phyloP scores from a whole-genome alignment of 2,113 vertebrate genomes.

The Brachyistius frenatus region DNA sequence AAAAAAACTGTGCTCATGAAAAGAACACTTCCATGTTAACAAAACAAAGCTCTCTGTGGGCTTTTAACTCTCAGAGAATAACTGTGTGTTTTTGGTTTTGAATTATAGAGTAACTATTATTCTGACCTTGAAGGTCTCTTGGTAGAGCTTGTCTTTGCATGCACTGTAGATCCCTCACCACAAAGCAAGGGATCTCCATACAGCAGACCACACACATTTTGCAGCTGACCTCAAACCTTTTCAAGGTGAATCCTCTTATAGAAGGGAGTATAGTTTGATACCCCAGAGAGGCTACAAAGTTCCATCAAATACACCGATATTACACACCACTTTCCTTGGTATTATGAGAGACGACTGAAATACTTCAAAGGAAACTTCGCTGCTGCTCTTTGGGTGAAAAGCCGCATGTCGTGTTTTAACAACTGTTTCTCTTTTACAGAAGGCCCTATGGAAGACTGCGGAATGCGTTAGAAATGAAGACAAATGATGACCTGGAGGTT shows the following conservation, averaged over 20 bases:
- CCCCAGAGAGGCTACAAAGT: conserved; percentile 10
- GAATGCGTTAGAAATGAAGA: conserved; percentile 34
- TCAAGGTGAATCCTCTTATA: conserved; percentile 27
- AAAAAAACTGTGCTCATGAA: conserved; percentile 43
- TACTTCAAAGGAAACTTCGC: conserved; percentile 36
- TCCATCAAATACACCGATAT: conserved; percentile 23
- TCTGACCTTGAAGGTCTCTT: conserved; percentile 56
- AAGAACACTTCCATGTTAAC: conserved; percentile 53
- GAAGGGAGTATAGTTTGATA: conserved; percentile 2
- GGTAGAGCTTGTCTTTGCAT: conserved; percentile 30
- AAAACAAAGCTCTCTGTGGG: conserved; percentile 47
- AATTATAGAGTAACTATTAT: conserved; percentile 73
- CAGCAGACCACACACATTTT: conserved; percentile 67
- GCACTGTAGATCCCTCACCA: conserved; percentile 30
- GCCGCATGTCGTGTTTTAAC: conserved; percentile 39
- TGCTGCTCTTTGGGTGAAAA: conserved; percentile 31
- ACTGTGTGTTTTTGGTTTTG: conserved; percentile 63
- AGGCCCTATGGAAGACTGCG: conserved; percentile 19
- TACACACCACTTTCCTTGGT: conserved; percentile 32
- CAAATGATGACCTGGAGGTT: conserved; percentile 35
- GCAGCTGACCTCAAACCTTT: conserved; percentile 46
- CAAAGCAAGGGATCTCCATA: conserved; percentile 24
- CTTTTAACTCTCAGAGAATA: conserved; percentile 48
- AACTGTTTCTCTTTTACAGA: conserved; percentile 71
- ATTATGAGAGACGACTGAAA: conserved; percentile 22